A percentile compares a stretch with the other conserved stretches of the same genome.
These are phyloP conservation scores for Rhinogobius similis DNA, from an alignment of 2,113 vertebrate species.

Conservation along the genomic window DNA sequence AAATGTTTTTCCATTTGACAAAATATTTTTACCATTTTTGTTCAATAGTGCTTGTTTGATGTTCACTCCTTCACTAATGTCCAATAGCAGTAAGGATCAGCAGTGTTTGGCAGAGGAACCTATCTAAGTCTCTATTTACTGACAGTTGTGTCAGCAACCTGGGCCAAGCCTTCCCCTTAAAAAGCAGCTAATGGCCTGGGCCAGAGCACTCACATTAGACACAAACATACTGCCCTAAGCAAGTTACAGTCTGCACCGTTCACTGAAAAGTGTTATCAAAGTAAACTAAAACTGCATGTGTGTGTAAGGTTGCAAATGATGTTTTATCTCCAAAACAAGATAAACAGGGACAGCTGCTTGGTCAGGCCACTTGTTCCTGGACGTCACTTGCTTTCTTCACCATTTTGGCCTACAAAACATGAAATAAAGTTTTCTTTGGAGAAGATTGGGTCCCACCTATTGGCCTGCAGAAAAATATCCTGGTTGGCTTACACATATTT, in stretches of 20 bases:
- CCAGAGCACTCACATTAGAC: conserved; percentile 15
- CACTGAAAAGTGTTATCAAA: not conserved
- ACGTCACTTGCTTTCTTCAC: not conserved
- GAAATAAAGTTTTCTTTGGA: not conserved
- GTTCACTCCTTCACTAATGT: not conserved
- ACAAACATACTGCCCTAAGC: not conserved
- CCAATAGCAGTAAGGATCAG: not conserved
- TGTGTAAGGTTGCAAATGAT: not conserved
- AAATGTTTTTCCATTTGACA: too few relatives aligned
- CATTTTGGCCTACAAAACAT: not conserved
- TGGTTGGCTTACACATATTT: not conserved
- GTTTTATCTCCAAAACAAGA: not conserved
- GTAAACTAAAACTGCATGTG: not conserved
- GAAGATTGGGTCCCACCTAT: not conserved
- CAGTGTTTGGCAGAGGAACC: conserved; percentile 37
- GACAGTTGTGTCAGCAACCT: conserved; percentile 73
- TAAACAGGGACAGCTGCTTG: too few relatives aligned
- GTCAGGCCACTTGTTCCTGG: too few relatives aligned
- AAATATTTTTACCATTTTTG: too few relatives aligned
- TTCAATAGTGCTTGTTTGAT: not conserved
- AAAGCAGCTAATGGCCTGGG: conserved; percentile 68
- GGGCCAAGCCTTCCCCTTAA: conserved; percentile 66
- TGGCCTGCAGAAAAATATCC: not conserved
- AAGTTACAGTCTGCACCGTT: not conserved
- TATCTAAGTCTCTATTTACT: conserved; percentile 42